Conservation (phyloP, 1,140 invertebrate genomes). For the Pachyrhynchus sulphureomaculatus region DNA sequence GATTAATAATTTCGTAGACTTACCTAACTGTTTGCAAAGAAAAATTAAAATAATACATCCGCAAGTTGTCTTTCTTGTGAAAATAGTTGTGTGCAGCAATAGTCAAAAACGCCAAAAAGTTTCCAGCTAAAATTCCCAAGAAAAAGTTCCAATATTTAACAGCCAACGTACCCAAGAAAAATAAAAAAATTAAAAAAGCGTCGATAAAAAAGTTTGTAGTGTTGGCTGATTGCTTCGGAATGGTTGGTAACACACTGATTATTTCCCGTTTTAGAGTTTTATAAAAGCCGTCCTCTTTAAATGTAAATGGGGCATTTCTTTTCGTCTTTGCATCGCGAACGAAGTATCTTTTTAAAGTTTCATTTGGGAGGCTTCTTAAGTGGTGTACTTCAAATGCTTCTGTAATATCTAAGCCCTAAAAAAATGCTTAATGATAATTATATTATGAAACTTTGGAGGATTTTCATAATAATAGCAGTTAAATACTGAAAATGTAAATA, state of each 20-base stretch:
- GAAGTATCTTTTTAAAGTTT: slow-evolving; percentile 61
- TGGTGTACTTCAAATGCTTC: slow-evolving; percentile 70
- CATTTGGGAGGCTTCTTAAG: slow-evolving; percentile 53
- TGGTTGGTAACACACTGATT: slow-evolving; percentile 41
- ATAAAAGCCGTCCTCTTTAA: slow-evolving; percentile 67
- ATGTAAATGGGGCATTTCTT: slow-evolving; percentile 63
- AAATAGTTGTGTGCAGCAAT: slow-evolving; percentile 78
- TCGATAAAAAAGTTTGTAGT: slow-evolving; percentile 58
- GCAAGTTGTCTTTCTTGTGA: slow-evolving; percentile 75
- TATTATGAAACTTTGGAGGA: too few relatives aligned
- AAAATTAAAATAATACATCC: slow-evolving; percentile 79
- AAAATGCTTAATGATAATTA: slow-evolving; percentile 15
- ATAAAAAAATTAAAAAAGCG: slow-evolving; percentile 53
- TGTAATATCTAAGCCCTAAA: slow-evolving; percentile 69
- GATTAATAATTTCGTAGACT: too few relatives aligned
- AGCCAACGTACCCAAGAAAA: slow-evolving; percentile 56
- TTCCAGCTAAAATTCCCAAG: slow-evolving; percentile 53
- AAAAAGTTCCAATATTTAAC: slow-evolving; percentile 52
- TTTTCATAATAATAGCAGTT: too few relatives aligned
- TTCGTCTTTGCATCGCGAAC: slow-evolving; percentile 56
- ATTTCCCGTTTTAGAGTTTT: slow-evolving; percentile 62
- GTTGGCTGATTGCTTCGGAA: slow-evolving; percentile 43
- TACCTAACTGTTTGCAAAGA: slow-evolving; percentile 63
- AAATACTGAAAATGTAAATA: too few relatives aligned
- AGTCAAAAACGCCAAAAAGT: slow-evolving; percentile 58